A percentile compares a stretch with the other conserved stretches of the same genome.
Conservation (phyloP, 1,140 invertebrate genomes). For the Mactra quadrangularis region DNA sequence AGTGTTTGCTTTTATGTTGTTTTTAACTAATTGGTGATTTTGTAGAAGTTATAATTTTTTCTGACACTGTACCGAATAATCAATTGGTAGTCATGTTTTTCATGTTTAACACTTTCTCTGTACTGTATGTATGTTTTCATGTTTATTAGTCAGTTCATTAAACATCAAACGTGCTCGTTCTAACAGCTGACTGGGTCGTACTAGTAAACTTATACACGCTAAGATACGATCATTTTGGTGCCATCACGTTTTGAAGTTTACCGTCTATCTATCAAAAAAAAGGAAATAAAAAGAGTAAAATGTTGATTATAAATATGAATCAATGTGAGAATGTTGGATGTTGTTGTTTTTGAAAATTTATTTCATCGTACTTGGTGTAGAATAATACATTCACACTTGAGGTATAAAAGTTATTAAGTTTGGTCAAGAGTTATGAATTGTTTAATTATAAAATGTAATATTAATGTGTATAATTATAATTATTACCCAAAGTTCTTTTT, state of each 20-base stretch:
- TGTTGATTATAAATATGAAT: no score
- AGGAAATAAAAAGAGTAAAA: background rate
- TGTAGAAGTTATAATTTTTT: background rate
- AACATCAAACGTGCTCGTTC: conserved; percentile 28
- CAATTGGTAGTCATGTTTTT: background rate
- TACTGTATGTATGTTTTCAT: conserved; percentile 28
- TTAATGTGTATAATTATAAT: no score
- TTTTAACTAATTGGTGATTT: no score
- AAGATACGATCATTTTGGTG: conserved; percentile 22
- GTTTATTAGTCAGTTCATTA: conserved; percentile 45
- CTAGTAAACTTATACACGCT: background rate
- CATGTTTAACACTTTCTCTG: conserved; percentile 32
- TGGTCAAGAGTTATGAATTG: no score
- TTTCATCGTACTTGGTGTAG: no score
- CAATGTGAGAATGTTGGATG: no score
- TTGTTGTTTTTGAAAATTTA: no score
- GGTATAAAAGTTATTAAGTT: no score
- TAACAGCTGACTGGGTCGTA: conserved; percentile 33
- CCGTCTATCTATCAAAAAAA: background rate
- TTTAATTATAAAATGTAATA: no score
- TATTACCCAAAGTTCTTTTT: no score
- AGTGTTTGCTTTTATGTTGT: no score
- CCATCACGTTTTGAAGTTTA: conserved; percentile 2
- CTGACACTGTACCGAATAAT: conserved; percentile 25
- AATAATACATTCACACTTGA: no score